Conservation (phyloP, 1,140 invertebrate species). For the Notospermus geniculatus region DNA sequence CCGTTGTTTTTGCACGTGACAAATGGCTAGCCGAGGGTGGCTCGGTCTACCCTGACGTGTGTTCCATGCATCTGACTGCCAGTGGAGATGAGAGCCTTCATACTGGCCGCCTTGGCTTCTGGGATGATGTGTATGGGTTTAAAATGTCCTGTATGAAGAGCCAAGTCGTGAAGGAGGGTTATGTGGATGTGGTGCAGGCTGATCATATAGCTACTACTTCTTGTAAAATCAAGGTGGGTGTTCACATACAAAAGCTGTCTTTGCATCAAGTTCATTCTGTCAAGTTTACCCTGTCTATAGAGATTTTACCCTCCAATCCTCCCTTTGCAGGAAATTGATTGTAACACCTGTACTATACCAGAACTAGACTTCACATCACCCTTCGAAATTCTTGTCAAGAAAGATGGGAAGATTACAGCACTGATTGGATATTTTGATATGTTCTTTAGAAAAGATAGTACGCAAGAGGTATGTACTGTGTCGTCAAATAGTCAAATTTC, state of each 20-base stretch:
- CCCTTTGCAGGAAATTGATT: slow-evolving; percentile 39
- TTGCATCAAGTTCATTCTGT: background rate
- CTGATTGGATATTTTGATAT: slow-evolving; percentile 53
- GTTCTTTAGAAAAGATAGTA: slow-evolving; percentile 36
- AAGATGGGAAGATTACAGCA: slow-evolving; percentile 37
- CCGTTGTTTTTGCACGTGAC: slow-evolving; percentile 51
- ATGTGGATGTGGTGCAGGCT: slow-evolving; percentile 38
- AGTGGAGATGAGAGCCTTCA: slow-evolving; percentile 39
- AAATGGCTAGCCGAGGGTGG: slow-evolving; percentile 45
- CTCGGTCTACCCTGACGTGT: slow-evolving; percentile 48
- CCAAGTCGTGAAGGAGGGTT: slow-evolving; percentile 42
- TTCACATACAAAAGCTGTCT: background rate
- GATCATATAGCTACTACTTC: slow-evolving; percentile 37
- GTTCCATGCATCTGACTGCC: slow-evolving; percentile 43
- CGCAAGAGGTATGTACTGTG: slow-evolving; percentile 31
- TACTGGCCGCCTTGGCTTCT: slow-evolving; percentile 39
- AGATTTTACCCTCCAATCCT: background rate
- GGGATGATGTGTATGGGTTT: slow-evolving; percentile 55
- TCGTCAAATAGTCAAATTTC: background rate
- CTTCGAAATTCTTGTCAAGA: slow-evolving; percentile 30
- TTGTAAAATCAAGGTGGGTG: slow-evolving; percentile 43
- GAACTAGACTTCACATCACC: slow-evolving; percentile 44
- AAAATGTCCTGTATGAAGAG: slow-evolving; percentile 53
- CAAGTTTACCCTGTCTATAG: background rate
- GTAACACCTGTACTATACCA: slow-evolving; percentile 30